These are phyloP conservation scores for Chaetogeoica ovagalla DNA, from an alignment of 2,888 invertebrate genomes.

Conservation along the genomic window DNA sequence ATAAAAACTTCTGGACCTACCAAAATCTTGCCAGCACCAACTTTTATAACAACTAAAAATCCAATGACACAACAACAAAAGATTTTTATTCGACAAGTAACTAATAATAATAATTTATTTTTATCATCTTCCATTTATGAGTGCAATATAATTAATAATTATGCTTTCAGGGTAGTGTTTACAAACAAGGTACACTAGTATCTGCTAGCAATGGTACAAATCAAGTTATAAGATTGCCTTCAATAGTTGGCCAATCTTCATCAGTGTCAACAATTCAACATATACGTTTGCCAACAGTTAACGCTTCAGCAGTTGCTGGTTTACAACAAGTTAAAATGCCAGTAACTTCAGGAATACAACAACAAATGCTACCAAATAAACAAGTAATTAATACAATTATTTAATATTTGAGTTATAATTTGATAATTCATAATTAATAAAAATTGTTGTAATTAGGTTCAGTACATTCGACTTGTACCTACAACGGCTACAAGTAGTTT, in stretches of 20 bases:
- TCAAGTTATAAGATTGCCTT: slow-evolving; percentile 47
- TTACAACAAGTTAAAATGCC: slow-evolving; percentile 46
- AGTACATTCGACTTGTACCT: slow-evolving; percentile 40
- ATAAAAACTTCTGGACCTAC: slow-evolving; percentile 73
- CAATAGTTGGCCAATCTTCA: slow-evolving; percentile 36
- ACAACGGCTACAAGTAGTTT: slow-evolving; percentile 35
- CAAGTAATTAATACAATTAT: slow-evolving; percentile 20
- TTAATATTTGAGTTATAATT: not conserved
- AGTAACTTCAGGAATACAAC: slow-evolving; percentile 35
- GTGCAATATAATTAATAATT: not conserved
- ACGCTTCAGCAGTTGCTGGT: slow-evolving; percentile 25
- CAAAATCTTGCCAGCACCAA: slow-evolving; percentile 70
- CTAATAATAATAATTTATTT: not conserved
- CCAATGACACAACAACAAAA: slow-evolving; percentile 59
- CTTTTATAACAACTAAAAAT: slow-evolving; percentile 56
- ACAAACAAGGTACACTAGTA: slow-evolving; percentile 43
- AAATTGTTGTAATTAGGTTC: slow-evolving; percentile 23
- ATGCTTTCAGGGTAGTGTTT: slow-evolving; percentile 26
- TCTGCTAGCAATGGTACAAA: slow-evolving; percentile 36
- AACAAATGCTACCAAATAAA: slow-evolving; percentile 44
- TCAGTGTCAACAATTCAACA: slow-evolving; percentile 48
- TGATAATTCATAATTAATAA: not conserved
- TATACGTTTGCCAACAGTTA: slow-evolving; percentile 45
- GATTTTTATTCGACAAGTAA: slow-evolving; percentile 59
- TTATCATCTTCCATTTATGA: not conserved